A percentile compares a stretch with the other conserved stretches of the same genome.
Evolutionary conservation across 2,797 vertebrate species (phyloP).

Genomic region (Tadarida brasiliensis): DNA sequence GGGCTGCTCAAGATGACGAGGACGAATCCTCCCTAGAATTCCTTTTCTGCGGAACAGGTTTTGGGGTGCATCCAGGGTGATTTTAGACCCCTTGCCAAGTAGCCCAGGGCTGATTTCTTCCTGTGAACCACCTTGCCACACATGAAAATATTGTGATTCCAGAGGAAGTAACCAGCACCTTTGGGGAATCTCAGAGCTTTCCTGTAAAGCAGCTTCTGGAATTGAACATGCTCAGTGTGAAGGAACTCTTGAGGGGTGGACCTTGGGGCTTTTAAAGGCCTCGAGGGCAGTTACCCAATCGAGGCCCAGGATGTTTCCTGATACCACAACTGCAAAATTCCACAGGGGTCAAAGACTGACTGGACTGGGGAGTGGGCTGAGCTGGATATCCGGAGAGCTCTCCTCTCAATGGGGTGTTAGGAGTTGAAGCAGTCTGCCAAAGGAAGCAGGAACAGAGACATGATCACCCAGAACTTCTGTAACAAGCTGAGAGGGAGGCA

Average conservation of each 20-base stretch:
- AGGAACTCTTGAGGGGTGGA: background rate
- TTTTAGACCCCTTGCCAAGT: background rate
- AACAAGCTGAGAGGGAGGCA: fast-evolving
- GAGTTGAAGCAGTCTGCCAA: constrained; percentile 7
- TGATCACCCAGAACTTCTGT: background rate
- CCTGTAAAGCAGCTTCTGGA: constrained; percentile 58
- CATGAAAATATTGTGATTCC: constrained; percentile 19
- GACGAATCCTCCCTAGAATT: background rate
- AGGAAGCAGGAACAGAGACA: background rate
- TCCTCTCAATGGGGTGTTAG: constrained; percentile 23
- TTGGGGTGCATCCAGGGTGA: constrained; percentile 21
- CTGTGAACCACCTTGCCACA: background rate
- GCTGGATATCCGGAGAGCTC: constrained; percentile 54
- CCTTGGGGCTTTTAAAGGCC: constrained; percentile 49
- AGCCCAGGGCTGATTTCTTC: background rate
- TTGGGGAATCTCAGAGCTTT: constrained; percentile 54
- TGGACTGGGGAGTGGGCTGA: background rate
- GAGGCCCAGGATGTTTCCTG: constrained; percentile 36
- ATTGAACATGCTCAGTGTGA: background rate
- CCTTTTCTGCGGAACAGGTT: background rate
- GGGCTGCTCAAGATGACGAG: background rate
- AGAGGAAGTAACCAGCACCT: constrained; percentile 68
- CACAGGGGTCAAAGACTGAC: constrained; percentile 44
- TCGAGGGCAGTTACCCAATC: background rate
- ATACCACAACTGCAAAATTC: constrained; percentile 66